A percentile compares a stretch with the other conserved stretches of the same genome.
Evolutionary conservation across 2,113 vertebrate species (phyloP).

Genomic region (Trichechus manatus): DNA sequence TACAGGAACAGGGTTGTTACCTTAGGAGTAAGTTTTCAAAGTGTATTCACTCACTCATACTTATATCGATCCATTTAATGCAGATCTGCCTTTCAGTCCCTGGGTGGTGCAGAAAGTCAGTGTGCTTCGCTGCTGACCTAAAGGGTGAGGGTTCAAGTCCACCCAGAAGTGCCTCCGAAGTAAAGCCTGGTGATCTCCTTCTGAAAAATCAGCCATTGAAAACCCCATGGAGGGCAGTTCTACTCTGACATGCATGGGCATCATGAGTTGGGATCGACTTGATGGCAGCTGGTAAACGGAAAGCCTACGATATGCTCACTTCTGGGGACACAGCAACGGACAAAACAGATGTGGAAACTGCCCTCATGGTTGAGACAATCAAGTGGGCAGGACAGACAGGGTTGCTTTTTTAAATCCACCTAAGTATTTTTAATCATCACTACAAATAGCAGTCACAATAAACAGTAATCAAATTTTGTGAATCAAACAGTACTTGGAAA

Average conservation of each 20-base stretch:
- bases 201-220: neutral
- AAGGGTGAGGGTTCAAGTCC: neutral
- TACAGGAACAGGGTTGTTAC: neutral
- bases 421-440: neutral
- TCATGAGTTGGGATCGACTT: neutral
- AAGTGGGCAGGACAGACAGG: neutral
- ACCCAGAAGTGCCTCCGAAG: neutral
- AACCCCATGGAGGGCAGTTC: too few species aligned
- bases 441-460: neutral
- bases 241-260: neutral
- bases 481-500: neutral
- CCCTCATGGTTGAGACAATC: neutral
- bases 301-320: neutral
- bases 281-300: neutral
- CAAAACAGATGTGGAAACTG: neutral
- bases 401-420: neutral
- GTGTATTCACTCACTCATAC: neutral
- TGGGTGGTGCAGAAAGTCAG: neutral
- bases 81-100: neutral
- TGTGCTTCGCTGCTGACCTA: neutral
- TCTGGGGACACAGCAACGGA: neutral
- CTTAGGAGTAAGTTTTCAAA: neutral
- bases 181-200: neutral
- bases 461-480: neutral
- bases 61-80: neutral